Evolutionary conservation across 2,113 vertebrate species (phyloP).

Genomic region (Rhegmatorhina hoffmannsi): DNA sequence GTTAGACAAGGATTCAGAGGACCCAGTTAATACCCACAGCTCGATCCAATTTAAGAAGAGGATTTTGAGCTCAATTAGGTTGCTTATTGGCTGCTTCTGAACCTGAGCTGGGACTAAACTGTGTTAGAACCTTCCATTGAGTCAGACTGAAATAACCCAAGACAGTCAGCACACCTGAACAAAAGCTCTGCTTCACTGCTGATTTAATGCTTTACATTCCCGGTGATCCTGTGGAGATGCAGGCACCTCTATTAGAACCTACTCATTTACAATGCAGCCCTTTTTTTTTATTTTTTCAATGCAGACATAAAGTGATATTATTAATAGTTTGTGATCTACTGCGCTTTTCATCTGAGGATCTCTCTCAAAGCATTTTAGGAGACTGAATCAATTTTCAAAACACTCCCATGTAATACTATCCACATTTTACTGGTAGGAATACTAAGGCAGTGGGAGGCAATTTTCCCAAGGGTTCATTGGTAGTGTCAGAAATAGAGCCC

Average conservation of each 20-base stretch:
- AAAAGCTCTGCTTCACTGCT: neutral
- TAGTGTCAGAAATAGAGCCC: conserved; percentile 40
- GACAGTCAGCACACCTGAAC: neutral
- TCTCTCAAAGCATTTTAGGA: conserved; percentile 52
- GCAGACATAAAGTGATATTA: neutral
- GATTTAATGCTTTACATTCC: neutral
- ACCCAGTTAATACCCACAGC: conserved; percentile 40
- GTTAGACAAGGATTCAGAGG: conserved; percentile 45
- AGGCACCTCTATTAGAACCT: neutral
- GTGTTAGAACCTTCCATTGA: conserved; percentile 26
- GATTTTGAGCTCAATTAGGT: conserved; percentile 50
- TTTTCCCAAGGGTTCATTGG: conserved; percentile 54
- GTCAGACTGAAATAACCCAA: conserved; percentile 26
- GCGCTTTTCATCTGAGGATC: conserved; percentile 16
- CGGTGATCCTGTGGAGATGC: neutral
- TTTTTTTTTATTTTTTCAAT: neutral
- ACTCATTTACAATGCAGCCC: neutral
- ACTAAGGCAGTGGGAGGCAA: conserved; percentile 15
- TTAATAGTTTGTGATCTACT: conserved; percentile 58
- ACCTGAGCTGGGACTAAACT: conserved; percentile 16
- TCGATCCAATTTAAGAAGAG: conserved; percentile 58
- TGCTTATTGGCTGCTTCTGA: conserved; percentile 18
- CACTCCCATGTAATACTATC: conserved; percentile 61
- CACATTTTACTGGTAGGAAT: conserved; percentile 46
- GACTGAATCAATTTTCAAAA: conserved; percentile 69